Conservation (phyloP, 2,113 vertebrate genomes). For the Mohoua ochrocephala region DNA sequence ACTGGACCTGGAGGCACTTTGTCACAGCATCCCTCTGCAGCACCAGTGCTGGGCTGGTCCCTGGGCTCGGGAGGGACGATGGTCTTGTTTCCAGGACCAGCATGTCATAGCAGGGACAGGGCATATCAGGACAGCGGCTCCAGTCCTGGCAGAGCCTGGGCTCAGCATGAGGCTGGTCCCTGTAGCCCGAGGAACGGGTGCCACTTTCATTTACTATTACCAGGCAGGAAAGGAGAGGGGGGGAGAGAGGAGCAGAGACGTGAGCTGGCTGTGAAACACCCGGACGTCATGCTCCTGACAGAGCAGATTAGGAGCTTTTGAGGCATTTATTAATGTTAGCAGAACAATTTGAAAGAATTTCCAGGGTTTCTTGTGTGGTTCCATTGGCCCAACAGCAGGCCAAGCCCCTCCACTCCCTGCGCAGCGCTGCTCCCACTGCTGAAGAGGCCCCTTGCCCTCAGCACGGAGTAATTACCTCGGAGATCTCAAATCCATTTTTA, state of each 20-base stretch:
- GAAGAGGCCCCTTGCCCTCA: constrained; percentile 59
- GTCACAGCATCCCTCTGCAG: not conserved
- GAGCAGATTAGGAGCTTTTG: constrained; percentile 62
- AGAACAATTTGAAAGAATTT: constrained; percentile 66
- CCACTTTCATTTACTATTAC: constrained; percentile 44
- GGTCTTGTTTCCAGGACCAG: accelerated
- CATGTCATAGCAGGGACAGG: not conserved
- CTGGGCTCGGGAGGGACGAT: not conserved
- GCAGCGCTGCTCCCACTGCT: not conserved
- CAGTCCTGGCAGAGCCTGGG: not conserved
- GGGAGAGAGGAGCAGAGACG: constrained; percentile 6
- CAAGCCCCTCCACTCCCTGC: not conserved
- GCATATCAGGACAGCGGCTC: not conserved
- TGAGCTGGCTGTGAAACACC: constrained; percentile 55
- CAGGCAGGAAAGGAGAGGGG: constrained; percentile 1
- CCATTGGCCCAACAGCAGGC: constrained; percentile 42
- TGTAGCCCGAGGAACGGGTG: not conserved
- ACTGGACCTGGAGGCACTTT: not conserved
- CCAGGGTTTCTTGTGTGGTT: constrained; percentile 49
- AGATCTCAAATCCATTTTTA: constrained; percentile 66
- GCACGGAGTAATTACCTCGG: constrained; percentile 44
- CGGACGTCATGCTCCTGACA: constrained; percentile 55
- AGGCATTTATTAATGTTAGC: constrained; percentile 68
- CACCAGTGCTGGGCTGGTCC: not conserved
- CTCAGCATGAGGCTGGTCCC: not conserved